Percentiles rank a stretch among this genome's conserved stretches.
These are phyloP conservation scores for Sesia apiformis DNA, from an alignment of 2,888 invertebrate species.

Conservation along the genomic window DNA sequence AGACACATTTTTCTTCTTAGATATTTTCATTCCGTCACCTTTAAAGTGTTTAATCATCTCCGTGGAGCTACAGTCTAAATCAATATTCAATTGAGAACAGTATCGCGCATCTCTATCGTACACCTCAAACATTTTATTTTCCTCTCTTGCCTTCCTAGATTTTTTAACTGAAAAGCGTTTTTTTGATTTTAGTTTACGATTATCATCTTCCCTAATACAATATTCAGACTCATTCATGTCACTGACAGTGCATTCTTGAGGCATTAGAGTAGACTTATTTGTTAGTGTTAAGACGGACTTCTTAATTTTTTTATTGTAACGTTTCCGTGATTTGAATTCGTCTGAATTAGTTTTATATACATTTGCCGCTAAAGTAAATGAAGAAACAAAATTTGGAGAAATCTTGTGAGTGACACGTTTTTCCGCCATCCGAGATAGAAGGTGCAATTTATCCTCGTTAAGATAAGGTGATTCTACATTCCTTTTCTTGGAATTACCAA, in stretches of 20 bases:
- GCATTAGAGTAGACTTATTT: conserved; percentile 29
- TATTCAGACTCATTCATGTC: conserved; percentile 59
- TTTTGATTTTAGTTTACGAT: conserved; percentile 25
- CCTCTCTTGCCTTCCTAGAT: conserved; percentile 17
- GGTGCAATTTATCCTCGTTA: conserved; percentile 28
- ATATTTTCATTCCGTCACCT: conserved; percentile 24
- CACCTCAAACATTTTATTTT: conserved; percentile 28
- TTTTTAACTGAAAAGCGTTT: conserved; percentile 24
- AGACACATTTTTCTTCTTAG: conserved; percentile 5
- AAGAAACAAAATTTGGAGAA: conserved; percentile 29
- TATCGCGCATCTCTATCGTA: conserved; percentile 41
- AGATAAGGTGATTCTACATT: conserved; percentile 34
- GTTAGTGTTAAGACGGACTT: conserved; percentile 56
- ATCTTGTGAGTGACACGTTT: conserved; percentile 37
- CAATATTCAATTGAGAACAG: conserved; percentile 35
- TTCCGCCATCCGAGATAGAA: conserved; percentile 37
- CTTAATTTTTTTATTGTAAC: conserved; percentile 31
- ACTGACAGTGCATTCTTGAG: conserved; percentile 48
- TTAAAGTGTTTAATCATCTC: conserved; percentile 31
- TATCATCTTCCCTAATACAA: conserved; percentile 22
- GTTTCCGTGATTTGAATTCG: conserved; percentile 37
- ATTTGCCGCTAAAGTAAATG: conserved; percentile 40
- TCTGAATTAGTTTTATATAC: conserved; percentile 58
- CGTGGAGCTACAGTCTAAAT: conserved; percentile 43
- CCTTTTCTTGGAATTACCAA: conserved; percentile 20